These are phyloP conservation scores for Rhinopomastus cyanomelas DNA, from an alignment of 2,113 vertebrate species.

Conservation along the genomic window DNA sequence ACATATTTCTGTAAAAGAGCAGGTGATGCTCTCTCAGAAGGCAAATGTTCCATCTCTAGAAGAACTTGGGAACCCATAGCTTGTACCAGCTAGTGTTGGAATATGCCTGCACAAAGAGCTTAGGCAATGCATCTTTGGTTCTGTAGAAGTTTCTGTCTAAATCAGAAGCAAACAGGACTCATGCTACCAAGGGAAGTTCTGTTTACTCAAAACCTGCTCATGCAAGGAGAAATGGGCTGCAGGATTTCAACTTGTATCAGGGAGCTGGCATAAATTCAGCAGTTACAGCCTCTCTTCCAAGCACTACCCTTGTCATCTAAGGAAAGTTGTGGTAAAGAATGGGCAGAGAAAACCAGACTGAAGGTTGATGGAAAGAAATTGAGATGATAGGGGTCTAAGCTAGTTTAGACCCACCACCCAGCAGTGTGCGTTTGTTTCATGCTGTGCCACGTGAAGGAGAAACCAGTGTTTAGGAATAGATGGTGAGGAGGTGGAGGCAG, in stretches of 20 bases:
- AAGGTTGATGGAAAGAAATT: background rate
- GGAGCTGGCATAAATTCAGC: background rate
- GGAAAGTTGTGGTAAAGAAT: background rate
- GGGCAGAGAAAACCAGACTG: background rate
- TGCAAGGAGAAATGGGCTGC: background rate
- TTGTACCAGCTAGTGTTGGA: background rate
- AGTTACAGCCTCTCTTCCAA: background rate
- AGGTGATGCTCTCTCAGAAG: background rate
- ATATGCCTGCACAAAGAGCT: background rate
- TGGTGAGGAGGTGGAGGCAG: constrained; percentile 5
- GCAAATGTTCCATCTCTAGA: background rate
- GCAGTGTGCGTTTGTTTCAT: background rate
- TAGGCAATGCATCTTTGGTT: background rate
- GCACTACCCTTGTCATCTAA: background rate
- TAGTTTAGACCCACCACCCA: background rate
- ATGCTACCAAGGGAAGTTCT: background rate
- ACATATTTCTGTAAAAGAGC: background rate
- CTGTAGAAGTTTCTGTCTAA: background rate
- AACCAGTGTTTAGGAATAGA: background rate
- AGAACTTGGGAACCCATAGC: background rate
- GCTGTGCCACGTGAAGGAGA: background rate
- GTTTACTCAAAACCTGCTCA: background rate
- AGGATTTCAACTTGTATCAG: background rate
- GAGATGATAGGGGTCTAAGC: background rate
- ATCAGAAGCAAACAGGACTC: background rate